Evolutionary conservation across 2,888 invertebrate species (phyloP), one percentile per base, ranked within the genome.

Genomic region (Troilus luridus): DNA sequence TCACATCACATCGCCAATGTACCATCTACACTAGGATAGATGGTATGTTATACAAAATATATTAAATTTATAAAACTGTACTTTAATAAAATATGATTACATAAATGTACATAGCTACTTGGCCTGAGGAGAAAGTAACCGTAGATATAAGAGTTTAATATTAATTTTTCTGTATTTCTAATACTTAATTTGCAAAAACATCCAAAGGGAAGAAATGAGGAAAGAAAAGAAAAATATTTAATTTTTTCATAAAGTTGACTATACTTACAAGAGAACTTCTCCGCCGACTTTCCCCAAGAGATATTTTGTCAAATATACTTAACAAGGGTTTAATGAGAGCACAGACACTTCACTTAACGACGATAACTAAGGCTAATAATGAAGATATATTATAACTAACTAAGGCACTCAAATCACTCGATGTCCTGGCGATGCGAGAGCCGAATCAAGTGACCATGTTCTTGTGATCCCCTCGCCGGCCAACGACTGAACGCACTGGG

Each of bases 361-460:
- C 41, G 41, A 11, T 19, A 85, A 85, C 72, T 77, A 85, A 85
- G n/a, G 11, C 3, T n/a, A 85, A 56, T 11, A 41, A 77, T 41
- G 56, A 11, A 19, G 6, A 56, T 21, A 85, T 64, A n/a, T 41
- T 7, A 0, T 77, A 24, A 77, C 19, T 24, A 85, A 81, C 81
- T 81, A 81, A 56, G 85, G 85, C 85, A 85, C 85, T 85, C n/a
- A 85, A 56, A 58, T 81, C 85, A 85, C 85, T 85, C 54, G 56
- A 77, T 77, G 72, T 77, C 72, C 17, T 77, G 72, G 17, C 17
- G 72, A 77, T 58, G n/a, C n/a, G 19, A 10, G 85, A 85, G n/a
- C 7, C 5, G n/a, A 85, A n/a, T 85, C 85, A 85, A 85, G 85
- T 85, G 85, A 85, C 85, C 85, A 85, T 85, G 85, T 85, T 85